phyloP scores from a whole-genome alignment of 2,113 vertebrate genomes.

The Leucopternis melanops region DNA sequence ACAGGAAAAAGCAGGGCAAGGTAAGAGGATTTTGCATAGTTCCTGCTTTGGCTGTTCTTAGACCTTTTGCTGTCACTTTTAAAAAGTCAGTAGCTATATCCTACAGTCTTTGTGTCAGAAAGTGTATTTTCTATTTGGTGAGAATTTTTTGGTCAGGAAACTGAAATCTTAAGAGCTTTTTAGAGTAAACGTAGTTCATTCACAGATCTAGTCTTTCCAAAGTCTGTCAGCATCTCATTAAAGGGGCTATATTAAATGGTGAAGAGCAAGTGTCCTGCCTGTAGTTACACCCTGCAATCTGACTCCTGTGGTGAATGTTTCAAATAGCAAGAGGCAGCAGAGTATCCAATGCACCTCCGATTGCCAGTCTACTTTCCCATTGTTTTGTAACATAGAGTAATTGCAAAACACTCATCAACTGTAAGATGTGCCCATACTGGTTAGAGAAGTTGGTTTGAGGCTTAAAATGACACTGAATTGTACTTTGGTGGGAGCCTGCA shows the following conservation, averaged over 20 bases:
- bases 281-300: not conserved
- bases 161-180: not conserved
- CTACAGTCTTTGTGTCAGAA: not conserved
- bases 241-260: not conserved
- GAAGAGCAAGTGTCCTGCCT: not conserved
- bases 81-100: not conserved
- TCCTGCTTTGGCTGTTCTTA: not conserved
- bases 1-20: not conserved
- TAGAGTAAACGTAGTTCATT: not conserved
- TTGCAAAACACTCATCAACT: not conserved
- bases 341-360: not conserved
- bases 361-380: not conserved
- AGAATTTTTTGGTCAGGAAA: not conserved
- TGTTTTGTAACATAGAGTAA: not conserved
- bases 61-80: not conserved
- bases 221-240: not conserved
- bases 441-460: not conserved
- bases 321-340: not conserved
- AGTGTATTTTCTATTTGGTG: not conserved
- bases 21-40: not conserved
- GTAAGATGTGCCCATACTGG: not conserved
- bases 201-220: not conserved
- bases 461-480: not conserved
- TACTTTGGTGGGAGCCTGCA: not conserved
- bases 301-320: not conserved